These are phyloP conservation scores for Brachionus manjavacas DNA, from an alignment of 1,140 invertebrate species.

Conservation along the genomic window DNA sequence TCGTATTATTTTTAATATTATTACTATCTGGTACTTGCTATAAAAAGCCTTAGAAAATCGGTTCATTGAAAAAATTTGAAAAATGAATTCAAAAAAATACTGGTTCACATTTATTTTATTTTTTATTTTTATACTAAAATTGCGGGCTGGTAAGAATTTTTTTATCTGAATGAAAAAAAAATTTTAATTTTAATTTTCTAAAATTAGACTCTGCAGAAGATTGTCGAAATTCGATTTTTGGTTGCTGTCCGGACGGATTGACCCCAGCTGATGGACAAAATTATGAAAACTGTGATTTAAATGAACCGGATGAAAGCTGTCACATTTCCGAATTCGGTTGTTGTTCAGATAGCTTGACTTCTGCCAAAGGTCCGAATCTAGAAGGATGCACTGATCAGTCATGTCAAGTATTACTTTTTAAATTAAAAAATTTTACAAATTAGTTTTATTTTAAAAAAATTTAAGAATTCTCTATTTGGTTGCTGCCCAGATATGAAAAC, in stretches of 20 bases:
- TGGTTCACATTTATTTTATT: background rate
- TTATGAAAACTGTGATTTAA: slow-evolving; percentile 55
- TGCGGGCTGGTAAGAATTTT: background rate
- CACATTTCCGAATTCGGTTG: slow-evolving; percentile 72
- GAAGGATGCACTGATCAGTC: slow-evolving; percentile 26
- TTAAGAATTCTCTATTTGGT: slow-evolving; percentile 75
- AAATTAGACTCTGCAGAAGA: slow-evolving; percentile 50
- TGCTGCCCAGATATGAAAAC: slow-evolving; percentile 85
- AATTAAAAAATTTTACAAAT: background rate
- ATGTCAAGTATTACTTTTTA: slow-evolving; percentile 8
- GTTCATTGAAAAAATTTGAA: background rate
- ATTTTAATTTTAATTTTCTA: background rate
- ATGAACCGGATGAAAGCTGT: slow-evolving; percentile 63
- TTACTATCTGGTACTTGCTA: background rate
- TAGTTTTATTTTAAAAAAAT: slow-evolving; percentile 57
- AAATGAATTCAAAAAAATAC: background rate
- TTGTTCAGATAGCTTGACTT: slow-evolving; percentile 74
- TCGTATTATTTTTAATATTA: background rate
- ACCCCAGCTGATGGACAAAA: slow-evolving; percentile 68
- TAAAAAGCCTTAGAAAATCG: background rate
- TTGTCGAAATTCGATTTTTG: slow-evolving; percentile 70
- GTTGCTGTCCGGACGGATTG: slow-evolving; percentile 77
- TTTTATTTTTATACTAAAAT: background rate
- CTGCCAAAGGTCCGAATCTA: slow-evolving; percentile 55
- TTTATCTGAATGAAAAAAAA: background rate